Evolutionary conservation across 2,797 vertebrate genomes (phyloP).

Genomic region (Esox masquinongy): DNA sequence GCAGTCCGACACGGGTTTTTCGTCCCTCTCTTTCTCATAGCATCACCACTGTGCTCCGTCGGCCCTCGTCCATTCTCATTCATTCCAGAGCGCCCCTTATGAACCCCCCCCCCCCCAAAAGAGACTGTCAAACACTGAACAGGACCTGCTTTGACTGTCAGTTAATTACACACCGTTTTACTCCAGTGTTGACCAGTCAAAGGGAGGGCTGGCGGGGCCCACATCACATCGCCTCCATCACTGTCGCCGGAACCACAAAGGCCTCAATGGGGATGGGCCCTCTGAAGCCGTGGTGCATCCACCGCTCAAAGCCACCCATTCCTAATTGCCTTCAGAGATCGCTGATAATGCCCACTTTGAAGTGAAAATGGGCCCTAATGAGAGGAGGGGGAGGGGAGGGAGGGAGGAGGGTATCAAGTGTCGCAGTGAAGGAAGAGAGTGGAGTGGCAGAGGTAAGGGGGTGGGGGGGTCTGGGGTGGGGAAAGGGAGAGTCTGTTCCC

Average conservation of each 20-base stretch:
- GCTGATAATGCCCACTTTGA: constrained; percentile 89
- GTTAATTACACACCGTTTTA: constrained; percentile 92
- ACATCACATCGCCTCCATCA: constrained; percentile 82
- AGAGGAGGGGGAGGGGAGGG: constrained; percentile 72
- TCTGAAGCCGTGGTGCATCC: constrained; percentile 83
- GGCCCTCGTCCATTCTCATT: constrained; percentile 68
- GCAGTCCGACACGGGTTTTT: constrained; percentile 50
- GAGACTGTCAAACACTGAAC: constrained; percentile 81
- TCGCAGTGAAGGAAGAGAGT: constrained; percentile 5
- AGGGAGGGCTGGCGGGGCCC: constrained; percentile 66
- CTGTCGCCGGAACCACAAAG: constrained; percentile 82
- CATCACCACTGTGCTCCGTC: constrained; percentile 72
- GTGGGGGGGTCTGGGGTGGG: constrained; percentile 32
- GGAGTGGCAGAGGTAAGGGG: constrained; percentile 51
- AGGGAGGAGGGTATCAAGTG: constrained; percentile 60
- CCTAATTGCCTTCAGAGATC: constrained; percentile 92
- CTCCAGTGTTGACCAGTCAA: constrained; percentile 89
- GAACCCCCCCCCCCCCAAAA: constrained; percentile 73
- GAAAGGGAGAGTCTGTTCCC: background rate
- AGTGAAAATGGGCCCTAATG: constrained; percentile 88
- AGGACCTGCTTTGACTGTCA: constrained; percentile 90
- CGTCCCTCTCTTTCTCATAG: constrained; percentile 65
- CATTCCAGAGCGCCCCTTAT: constrained; percentile 66
- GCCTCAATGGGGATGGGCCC: constrained; percentile 84
- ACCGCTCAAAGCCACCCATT: constrained; percentile 89